These are phyloP conservation scores for Notodonta ziczac DNA, from an alignment of 2,888 invertebrate genomes.

Conservation along the genomic window DNA sequence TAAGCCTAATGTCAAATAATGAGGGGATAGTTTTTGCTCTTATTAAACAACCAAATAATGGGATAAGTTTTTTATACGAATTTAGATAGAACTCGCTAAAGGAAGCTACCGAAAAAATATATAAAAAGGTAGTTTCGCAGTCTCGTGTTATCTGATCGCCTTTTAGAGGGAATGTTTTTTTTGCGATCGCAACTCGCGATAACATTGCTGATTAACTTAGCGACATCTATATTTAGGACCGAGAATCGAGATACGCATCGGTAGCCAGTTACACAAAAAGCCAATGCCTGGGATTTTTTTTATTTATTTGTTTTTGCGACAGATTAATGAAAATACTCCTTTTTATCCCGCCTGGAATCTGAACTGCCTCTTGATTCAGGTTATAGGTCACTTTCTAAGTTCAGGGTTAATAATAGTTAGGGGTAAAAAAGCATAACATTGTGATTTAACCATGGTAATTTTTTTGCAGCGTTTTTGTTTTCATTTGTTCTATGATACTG, in stretches of 20 bases:
- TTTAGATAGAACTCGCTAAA: background rate
- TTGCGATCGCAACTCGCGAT: constrained; percentile 62
- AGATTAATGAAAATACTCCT: background rate
- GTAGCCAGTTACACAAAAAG: constrained; percentile 2
- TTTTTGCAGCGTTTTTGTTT: no score
- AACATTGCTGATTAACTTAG: constrained; percentile 58
- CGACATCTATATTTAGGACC: constrained; percentile 65
- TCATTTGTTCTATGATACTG: no score
- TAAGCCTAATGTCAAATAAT: background rate
- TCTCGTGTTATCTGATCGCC: constrained; percentile 72
- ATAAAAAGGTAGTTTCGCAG: constrained; percentile 65
- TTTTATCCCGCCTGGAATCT: background rate
- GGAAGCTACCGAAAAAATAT: constrained; percentile 36
- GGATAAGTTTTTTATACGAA: background rate
- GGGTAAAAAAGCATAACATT: no score
- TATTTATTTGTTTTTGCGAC: background rate
- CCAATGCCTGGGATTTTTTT: background rate
- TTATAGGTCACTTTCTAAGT: no score
- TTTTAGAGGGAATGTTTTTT: constrained; percentile 59
- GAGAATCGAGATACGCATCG: constrained; percentile 35
- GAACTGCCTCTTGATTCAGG: no score
- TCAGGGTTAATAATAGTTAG: no score
- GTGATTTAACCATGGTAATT: no score
- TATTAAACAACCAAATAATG: background rate
- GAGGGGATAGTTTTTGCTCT: background rate